A percentile compares a stretch with the other conserved stretches of the same genome.
Evolutionary conservation across 30 jellyfish, hydroid and myxozoan species (phyloP).

Genomic region (Hydra vulgaris): DNA sequence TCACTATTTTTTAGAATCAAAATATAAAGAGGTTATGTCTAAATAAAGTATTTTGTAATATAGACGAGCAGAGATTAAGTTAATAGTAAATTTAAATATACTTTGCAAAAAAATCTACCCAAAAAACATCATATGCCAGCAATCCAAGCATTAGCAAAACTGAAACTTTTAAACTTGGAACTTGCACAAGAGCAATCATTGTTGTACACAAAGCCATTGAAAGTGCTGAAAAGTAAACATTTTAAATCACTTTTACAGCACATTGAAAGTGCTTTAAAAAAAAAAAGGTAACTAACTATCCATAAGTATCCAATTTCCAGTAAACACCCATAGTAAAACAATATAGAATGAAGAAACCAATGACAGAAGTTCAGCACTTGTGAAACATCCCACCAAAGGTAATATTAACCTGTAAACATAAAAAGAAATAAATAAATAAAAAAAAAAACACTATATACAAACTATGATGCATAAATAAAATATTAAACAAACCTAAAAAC

Average conservation of each 20-base stretch:
- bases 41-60: too few relatives aligned
- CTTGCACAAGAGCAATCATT: slow-evolving; percentile 69
- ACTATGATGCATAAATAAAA: not conserved
- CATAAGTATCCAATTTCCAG: slow-evolving; percentile 96
- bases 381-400: slow-evolving; percentile 61
- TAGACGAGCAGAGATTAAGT: too few relatives aligned
- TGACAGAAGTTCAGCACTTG: slow-evolving; percentile 66
- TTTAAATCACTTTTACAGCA: not conserved
- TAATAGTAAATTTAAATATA: too few relatives aligned
- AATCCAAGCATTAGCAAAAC: slow-evolving; percentile 72
- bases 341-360: slow-evolving; percentile 39
- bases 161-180: slow-evolving; percentile 85
- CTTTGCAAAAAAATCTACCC: slow-evolving; percentile 78
- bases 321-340: slow-evolving; percentile 74
- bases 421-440: not conserved
- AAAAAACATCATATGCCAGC: slow-evolving; percentile 78
- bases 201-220: slow-evolving; percentile 89
- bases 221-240: slow-evolving; percentile 42
- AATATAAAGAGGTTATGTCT: too few relatives aligned
- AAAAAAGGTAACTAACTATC: slow-evolving; percentile 87
- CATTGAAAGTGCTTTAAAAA: too few relatives aligned
- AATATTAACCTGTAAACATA: slow-evolving; percentile 39
- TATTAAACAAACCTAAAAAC: too few relatives aligned
- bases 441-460: not conserved
- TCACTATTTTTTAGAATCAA: too few relatives aligned